Conservation (phyloP, 1,140 invertebrate species). For the Steinernema feltiae region DNA sequence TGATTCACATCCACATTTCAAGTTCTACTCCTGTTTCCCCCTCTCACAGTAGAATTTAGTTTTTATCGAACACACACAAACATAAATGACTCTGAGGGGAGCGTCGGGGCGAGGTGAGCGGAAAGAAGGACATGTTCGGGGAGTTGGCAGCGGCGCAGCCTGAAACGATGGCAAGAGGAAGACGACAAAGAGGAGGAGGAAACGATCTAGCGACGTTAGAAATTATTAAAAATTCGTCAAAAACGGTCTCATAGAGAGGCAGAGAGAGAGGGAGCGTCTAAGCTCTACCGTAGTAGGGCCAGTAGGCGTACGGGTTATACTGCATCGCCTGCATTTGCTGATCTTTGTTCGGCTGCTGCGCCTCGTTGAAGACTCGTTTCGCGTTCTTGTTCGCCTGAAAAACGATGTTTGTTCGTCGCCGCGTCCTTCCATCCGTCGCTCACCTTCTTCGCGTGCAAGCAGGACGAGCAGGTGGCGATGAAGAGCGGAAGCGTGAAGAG, state of each 20-base stretch:
- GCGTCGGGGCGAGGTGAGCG: not conserved
- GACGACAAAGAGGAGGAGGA: not conserved
- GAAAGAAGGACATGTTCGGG: not conserved
- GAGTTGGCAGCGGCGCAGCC: not conserved
- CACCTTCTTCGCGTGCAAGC: slow-evolving; percentile 53
- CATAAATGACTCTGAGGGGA: slow-evolving; percentile 7
- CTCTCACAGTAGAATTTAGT: not conserved
- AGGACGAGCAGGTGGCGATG: slow-evolving; percentile 52
- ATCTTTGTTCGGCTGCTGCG: slow-evolving; percentile 32
- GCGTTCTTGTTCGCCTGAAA: slow-evolving; percentile 43
- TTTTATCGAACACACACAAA: not conserved
- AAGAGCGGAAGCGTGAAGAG: slow-evolving; percentile 50
- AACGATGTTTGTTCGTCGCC: not conserved
- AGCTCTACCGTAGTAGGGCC: slow-evolving; percentile 39
- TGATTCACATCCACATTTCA: too few species aligned
- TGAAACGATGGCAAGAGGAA: not conserved
- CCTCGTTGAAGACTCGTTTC: slow-evolving; percentile 33
- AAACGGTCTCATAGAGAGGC: not conserved
- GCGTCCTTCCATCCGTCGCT: slow-evolving; percentile 9
- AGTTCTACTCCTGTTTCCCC: too few species aligned
- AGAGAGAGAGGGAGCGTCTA: slow-evolving; percentile 8
- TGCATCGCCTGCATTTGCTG: slow-evolving; percentile 33
- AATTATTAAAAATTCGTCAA: not conserved
- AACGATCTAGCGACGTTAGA: not conserved
- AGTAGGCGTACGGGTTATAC: slow-evolving; percentile 41